Evolutionary conservation across 2,113 vertebrate species (phyloP).

Genomic region (Hypanus sabinus): DNA sequence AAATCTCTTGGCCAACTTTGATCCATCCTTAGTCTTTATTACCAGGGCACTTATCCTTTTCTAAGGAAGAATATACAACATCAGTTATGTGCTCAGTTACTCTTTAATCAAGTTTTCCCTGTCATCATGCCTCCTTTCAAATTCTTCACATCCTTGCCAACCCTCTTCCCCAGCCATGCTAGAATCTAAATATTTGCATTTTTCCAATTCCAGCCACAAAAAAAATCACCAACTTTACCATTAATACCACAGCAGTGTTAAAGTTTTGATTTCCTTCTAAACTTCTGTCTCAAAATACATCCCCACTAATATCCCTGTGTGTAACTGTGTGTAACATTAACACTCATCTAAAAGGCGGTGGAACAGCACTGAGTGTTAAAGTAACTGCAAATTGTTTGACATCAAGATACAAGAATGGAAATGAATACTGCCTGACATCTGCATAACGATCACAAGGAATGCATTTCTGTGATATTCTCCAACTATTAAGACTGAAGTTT

Average conservation of each 20-base stretch:
- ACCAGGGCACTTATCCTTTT: not conserved
- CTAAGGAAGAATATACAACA: not conserved
- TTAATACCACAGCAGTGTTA: too few species aligned
- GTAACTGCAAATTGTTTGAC: too few species aligned
- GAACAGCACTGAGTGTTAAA: too few species aligned
- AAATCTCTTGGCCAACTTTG: not conserved
- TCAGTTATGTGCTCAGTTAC: not conserved
- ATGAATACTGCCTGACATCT: not conserved
- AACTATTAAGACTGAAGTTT: not conserved
- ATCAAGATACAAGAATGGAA: not conserved
- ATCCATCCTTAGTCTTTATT: not conserved
- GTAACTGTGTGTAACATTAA: too few species aligned
- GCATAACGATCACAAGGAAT: not conserved
- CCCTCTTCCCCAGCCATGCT: too few species aligned
- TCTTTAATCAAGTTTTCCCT: not conserved
- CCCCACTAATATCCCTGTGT: too few species aligned
- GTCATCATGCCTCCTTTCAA: not conserved
- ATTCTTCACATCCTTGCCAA: not conserved
- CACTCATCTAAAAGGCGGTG: too few species aligned
- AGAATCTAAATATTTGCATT: too few species aligned
- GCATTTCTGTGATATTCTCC: not conserved
- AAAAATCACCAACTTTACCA: too few species aligned
- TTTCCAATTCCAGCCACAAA: too few species aligned
- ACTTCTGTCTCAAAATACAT: too few species aligned
- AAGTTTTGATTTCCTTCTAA: too few species aligned